Evolutionary conservation across 2,888 invertebrate species (phyloP).

Genomic region (Meta bourneti): DNA sequence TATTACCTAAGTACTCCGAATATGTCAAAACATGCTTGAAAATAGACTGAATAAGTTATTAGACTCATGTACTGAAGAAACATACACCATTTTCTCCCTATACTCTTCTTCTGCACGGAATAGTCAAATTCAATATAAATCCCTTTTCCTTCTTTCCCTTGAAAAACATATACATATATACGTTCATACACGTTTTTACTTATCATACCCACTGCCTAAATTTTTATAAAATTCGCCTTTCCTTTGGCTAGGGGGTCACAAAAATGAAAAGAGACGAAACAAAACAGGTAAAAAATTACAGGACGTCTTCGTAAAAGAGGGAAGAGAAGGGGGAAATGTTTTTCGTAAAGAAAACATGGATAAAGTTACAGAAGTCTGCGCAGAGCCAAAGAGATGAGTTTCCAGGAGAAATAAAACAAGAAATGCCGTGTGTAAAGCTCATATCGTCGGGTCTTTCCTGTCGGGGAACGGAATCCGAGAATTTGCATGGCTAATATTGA

Average conservation of each 20-base stretch:
- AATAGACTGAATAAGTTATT: too few relatives aligned
- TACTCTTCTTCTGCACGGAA: neutral
- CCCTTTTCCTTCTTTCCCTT: neutral
- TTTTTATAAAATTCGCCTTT: neutral
- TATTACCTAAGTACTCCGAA: too few relatives aligned
- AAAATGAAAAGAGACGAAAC: neutral
- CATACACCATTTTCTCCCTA: neutral
- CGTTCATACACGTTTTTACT: neutral
- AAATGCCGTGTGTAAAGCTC: conserved; percentile 37
- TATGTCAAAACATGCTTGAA: too few relatives aligned
- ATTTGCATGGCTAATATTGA: conserved; percentile 62
- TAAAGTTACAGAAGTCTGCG: conserved; percentile 33
- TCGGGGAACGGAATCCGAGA: conserved; percentile 1
- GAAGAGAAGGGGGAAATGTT: neutral
- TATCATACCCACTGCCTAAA: neutral
- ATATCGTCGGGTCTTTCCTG: conserved; percentile 14
- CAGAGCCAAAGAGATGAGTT: conserved; percentile 44
- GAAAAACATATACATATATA: neutral
- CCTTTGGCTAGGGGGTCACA: conserved; percentile 16
- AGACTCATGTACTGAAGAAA: neutral
- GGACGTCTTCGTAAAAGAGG: neutral
- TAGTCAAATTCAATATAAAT: neutral
- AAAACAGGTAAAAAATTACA: neutral
- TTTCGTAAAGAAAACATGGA: conserved; percentile 29
- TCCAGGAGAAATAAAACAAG: conserved; percentile 25